phyloP scores from a whole-genome alignment of 2,797 vertebrate species.

The Microhierax caerulescens region DNA sequence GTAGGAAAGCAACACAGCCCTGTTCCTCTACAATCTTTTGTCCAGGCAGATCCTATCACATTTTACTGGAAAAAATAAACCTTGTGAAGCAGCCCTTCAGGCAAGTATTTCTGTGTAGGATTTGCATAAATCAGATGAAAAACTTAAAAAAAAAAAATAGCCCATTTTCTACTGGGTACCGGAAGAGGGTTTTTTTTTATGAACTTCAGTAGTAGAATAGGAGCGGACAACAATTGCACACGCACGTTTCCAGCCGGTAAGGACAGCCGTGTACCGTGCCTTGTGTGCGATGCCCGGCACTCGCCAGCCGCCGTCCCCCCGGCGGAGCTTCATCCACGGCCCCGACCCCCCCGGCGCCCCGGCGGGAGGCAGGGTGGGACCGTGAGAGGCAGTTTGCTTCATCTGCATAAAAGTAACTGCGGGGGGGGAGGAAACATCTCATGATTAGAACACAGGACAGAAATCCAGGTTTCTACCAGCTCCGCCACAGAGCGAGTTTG shows the following conservation, averaged over 20 bases:
- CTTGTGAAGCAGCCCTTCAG: neutral
- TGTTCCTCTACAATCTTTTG: neutral
- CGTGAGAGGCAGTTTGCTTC: slow-evolving; percentile 39
- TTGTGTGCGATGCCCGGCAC: neutral
- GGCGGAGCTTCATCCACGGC: neutral
- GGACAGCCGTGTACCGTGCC: neutral
- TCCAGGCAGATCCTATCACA: neutral
- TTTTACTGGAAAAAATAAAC: neutral
- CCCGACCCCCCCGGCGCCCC: neutral
- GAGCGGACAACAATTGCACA: accelerated
- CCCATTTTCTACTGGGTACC: neutral
- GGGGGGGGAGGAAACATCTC: slow-evolving; percentile 30
- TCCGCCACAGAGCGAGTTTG: neutral
- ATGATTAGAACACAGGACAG: slow-evolving; percentile 8
- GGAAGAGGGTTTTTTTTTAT: neutral
- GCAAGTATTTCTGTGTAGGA: neutral
- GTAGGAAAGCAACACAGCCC: neutral
- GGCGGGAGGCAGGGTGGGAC: slow-evolving; percentile 31
- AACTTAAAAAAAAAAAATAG: neutral
- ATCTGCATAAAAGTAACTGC: slow-evolving; percentile 6
- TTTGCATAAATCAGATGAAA: neutral
- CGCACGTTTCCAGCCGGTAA: neutral
- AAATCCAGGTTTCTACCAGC: neutral
- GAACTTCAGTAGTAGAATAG: neutral
- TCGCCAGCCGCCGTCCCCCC: neutral